These are phyloP conservation scores for Thymelicus sylvestris DNA, from an alignment of 2,888 invertebrate genomes.

Conservation along the genomic window DNA sequence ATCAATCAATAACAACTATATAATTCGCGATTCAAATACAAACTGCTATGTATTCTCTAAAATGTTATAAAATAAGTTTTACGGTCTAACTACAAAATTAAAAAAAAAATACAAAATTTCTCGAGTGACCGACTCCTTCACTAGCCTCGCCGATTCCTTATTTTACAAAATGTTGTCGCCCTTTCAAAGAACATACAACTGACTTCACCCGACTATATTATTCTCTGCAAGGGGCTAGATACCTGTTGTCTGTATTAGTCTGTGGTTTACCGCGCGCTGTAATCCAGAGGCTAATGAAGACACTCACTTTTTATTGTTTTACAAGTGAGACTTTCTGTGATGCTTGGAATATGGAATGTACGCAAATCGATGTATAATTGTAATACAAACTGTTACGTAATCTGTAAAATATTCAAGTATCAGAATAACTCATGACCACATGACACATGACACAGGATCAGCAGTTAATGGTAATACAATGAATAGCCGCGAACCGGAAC, in stretches of 20 bases:
- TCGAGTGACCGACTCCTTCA: slow-evolving; percentile 36
- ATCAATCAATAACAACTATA: slow-evolving; percentile 17
- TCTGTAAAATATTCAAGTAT: not conserved
- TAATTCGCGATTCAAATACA: slow-evolving; percentile 18
- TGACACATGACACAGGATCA: not conserved
- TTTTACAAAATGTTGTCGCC: not conserved
- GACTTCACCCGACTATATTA: not conserved
- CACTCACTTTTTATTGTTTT: not conserved
- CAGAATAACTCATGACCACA: not conserved
- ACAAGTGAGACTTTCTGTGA: slow-evolving; percentile 2
- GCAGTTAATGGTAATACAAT: not conserved
- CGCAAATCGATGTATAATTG: slow-evolving; percentile 21
- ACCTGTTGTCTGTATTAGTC: slow-evolving; percentile 6
- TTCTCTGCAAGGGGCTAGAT: slow-evolving; percentile 1
- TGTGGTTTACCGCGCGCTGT: slow-evolving; percentile 16
- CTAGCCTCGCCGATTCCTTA: slow-evolving; percentile 11
- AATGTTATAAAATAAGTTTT: slow-evolving; percentile 18
- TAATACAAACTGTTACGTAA: not conserved
- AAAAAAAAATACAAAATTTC: slow-evolving; percentile 39
- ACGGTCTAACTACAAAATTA: slow-evolving; percentile 38
- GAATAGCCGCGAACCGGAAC: not conserved
- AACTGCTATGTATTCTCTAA: slow-evolving; percentile 5
- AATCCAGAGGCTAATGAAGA: slow-evolving; percentile 21
- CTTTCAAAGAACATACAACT: slow-evolving; percentile 2
- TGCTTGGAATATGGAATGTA: slow-evolving; percentile 37